These are phyloP conservation scores for Rhizomys pruinosus DNA, from an alignment of 2,113 vertebrate genomes.

Conservation along the genomic window DNA sequence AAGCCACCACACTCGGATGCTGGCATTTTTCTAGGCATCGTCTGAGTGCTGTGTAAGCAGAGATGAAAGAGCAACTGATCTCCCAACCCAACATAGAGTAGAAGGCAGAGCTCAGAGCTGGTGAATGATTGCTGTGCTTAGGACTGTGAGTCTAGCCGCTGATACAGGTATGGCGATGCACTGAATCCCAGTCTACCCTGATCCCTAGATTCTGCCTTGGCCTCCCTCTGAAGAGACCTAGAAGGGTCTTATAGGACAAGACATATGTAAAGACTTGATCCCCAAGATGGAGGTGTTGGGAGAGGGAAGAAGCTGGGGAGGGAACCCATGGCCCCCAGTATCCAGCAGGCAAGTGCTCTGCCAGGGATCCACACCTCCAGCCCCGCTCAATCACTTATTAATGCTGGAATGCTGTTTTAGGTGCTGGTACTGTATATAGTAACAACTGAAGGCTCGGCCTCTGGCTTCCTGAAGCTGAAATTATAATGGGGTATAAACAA, in stretches of 20 bases:
- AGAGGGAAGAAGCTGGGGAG: background rate
- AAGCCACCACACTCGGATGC: background rate
- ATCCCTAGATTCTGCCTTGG: background rate
- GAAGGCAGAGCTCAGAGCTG: background rate
- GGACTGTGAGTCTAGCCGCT: background rate
- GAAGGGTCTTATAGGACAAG: background rate
- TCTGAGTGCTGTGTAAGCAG: background rate
- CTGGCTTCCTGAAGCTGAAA: background rate
- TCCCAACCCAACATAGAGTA: background rate
- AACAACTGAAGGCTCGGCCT: background rate
- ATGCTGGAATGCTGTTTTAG: background rate
- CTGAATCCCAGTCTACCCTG: background rate
- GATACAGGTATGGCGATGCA: fast-evolving
- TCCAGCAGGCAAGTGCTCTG: background rate
- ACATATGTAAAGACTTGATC: background rate
- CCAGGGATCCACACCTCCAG: background rate
- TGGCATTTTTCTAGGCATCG: background rate
- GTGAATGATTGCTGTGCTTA: background rate
- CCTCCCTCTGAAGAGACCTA: background rate
- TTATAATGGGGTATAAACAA: background rate
- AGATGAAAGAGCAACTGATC: background rate
- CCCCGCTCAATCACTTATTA: background rate
- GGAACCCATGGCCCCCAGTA: background rate
- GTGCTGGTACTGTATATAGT: background rate
- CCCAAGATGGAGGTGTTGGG: background rate